Evolutionary conservation across 2,797 vertebrate genomes (phyloP), one percentile per base, ranked within the genome.

Genomic region (Mycteria americana): DNA sequence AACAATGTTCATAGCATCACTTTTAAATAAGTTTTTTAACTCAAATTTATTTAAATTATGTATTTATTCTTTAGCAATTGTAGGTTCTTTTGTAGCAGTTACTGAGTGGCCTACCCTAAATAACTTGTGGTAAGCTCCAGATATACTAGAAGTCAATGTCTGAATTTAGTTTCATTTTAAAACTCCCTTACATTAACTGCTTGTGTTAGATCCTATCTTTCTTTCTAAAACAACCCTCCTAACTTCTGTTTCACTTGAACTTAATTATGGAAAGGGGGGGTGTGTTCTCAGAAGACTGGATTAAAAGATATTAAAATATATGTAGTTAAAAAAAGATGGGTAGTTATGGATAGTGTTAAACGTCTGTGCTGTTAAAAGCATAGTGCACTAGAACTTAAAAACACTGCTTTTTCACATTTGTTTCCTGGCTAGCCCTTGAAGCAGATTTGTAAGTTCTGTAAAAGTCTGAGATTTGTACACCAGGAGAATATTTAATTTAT

Each of bases 251-350:
- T 88, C 35, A 85, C 39, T 73, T 80, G 45, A 85, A 91, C 24
- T 67, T 88, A 76, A 78, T 78, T 89, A 82, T 74, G 62, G 62
- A 86, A 89, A 53, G 70, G 18, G 74, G 31, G 60, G 51, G 25
- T 9, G 33, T 72, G 51, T 86, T 57, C 28, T 79, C 67, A 83
- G 50, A 89, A 86, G 69, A 83, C 35, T 86, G 35, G 33, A 87
- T 83, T 89, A 79, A 69, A 92, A 87, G 35, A 89, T 59, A 85
- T 84, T 25, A 90, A 87, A 89, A 92, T 70, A 80, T 72, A 85
- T 45, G 37, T 60, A 46, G 13, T 57, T 83, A 63, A 82, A 85
- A 78, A 64, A 80, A 70, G 28, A 25, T 80, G 37, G 30, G 27
- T 70, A 74, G 33, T 68, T 84, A 75, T 37, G 19, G 45, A 76